phyloP scores from a whole-genome alignment of 2,113 vertebrate species.

The Ceyx cyanopectus region DNA sequence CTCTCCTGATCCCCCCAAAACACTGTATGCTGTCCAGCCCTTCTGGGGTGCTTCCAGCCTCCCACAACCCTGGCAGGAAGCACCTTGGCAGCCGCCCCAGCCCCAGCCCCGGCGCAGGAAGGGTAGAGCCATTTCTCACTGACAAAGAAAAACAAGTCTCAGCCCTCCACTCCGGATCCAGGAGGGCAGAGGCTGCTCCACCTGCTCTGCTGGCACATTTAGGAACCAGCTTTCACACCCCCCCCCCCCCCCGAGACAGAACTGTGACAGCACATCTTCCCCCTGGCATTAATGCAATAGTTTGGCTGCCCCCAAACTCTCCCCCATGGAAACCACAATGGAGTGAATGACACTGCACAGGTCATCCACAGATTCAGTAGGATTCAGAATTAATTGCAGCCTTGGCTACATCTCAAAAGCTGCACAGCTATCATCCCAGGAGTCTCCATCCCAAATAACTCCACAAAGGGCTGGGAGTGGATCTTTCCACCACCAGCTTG shows the following conservation, averaged over 20 bases:
- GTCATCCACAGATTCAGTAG: background rate
- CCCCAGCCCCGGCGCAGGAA: conserved; percentile 46
- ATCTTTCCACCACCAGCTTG: background rate
- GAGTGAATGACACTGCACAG: background rate
- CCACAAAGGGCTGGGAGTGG: background rate
- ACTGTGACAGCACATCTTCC: accelerated
- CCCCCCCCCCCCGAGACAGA: background rate
- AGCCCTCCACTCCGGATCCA: background rate
- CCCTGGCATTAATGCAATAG: accelerated
- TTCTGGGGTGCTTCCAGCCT: background rate
- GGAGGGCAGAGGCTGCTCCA: background rate
- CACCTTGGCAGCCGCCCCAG: conserved; percentile 51
- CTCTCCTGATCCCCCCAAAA: background rate
- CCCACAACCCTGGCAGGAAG: conserved; percentile 53
- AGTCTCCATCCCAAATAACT: background rate
- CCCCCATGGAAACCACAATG: background rate
- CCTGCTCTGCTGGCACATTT: background rate
- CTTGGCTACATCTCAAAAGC: background rate
- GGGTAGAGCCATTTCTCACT: conserved; percentile 52
- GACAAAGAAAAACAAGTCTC: conserved; percentile 65
- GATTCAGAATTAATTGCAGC: background rate
- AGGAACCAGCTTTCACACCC: background rate
- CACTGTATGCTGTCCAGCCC: background rate
- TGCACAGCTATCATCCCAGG: background rate
- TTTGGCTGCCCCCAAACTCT: background rate